Base-by-base conservation (phyloP, 2,888 invertebrate genomes). In the Lycaena phlaeas region DNA sequence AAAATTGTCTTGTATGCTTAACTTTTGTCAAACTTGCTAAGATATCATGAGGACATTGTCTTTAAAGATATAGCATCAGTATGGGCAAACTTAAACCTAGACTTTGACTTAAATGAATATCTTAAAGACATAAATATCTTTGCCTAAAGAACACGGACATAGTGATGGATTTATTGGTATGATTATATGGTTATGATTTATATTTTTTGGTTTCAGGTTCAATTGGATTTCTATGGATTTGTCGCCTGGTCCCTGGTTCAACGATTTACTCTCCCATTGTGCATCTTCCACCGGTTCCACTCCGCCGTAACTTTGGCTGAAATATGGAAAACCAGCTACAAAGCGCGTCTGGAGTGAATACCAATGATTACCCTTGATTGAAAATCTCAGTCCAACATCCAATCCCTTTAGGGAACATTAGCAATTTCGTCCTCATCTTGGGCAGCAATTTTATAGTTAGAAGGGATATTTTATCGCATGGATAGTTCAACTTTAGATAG, bases 221-320 rank as follows among this genome's bases (percentile, higher is more conserved):
- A 95, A 87, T 87, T 95, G 60, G 92, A 95, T 58, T 96, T 96
- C 85, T 97, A 96, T 68, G 97, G 97, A 41, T 93, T 92, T 69
- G 89, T 95, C 48, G 92, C 96, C 49, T 97, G 97, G 97, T 92
- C 95, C 40, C 90, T 97, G 53, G 93, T 97, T 36, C 95, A 96
- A 74, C 93, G 96, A 61, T 90, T 96, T 61, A 95, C 96, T 56
- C 87, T 97, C 52, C 97, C 97, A 27, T 89, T 97, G 53, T 96
- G 95, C 87, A 97, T 97, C 70, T 97, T 97, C 89, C 97, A 96
- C 81, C 92, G 96, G 57, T 96, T 96, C 89, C 96, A 96, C 76
- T 95, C 95, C 46, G 95, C 96, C 17, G 96, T 96, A 22, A 95
- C 96, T 84, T 89, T 96, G 53, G 96, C 96, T 51, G 96, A 96